Evolutionary conservation across 2,888 invertebrate species (phyloP).

Genomic region (Rotaria socialis): DNA sequence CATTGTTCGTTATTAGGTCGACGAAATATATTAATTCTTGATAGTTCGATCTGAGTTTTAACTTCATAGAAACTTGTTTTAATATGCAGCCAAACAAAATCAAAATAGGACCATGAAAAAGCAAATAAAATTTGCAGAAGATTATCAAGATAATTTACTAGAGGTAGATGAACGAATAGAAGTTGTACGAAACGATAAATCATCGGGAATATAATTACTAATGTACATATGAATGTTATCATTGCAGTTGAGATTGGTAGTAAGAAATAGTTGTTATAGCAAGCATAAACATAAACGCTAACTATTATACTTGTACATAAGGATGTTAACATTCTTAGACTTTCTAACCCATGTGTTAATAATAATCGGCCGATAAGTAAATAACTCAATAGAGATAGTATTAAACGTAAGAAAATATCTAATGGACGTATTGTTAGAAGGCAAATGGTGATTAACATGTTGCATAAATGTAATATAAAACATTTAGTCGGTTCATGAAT

Average conservation of each 20-base stretch:
- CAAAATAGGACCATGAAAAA: neutral
- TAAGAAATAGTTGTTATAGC: neutral
- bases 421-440: neutral
- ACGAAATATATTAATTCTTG: neutral
- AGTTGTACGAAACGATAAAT: neutral
- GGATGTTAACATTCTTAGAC: neutral
- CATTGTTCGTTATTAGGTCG: neutral
- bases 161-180: neutral
- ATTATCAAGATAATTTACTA: neutral
- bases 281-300: neutral
- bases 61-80: neutral
- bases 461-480: neutral
- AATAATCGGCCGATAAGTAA: constrained; percentile 16
- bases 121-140: neutral
- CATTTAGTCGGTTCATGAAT: neutral
- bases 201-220: neutral
- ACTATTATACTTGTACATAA: neutral
- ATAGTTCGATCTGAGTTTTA: neutral
- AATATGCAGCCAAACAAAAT: neutral
- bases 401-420: neutral
- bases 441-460: neutral
- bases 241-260: neutral
- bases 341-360: neutral
- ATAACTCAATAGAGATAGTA: neutral
- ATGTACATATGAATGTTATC: neutral